phyloP scores from a whole-genome alignment of 2,113 vertebrate species.

The Chaetorhynchus papuensis region DNA sequence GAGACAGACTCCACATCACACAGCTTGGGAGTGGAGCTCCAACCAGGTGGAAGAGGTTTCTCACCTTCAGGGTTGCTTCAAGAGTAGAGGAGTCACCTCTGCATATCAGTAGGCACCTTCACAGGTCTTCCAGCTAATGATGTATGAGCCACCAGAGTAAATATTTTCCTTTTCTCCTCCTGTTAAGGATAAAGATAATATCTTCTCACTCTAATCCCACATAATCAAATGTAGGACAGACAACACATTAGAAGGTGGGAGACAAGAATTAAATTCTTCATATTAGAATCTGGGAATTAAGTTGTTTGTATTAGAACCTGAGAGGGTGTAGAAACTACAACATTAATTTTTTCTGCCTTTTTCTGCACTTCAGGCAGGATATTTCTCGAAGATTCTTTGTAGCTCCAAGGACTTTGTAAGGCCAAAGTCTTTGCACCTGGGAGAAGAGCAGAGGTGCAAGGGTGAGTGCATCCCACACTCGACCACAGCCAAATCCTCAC shows the following conservation, averaged over 20 bases:
- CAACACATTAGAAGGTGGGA: not conserved
- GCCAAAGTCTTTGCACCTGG: not conserved
- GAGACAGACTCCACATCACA: no score
- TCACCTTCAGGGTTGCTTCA: not conserved
- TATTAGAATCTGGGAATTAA: not conserved
- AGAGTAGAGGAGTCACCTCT: not conserved
- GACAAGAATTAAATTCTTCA: not conserved
- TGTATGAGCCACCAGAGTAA: not conserved
- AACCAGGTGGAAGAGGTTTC: not conserved
- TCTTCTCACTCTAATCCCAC: not conserved
- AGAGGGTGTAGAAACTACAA: not conserved
- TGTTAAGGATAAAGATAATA: not conserved
- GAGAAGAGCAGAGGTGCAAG: not conserved
- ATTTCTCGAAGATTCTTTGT: not conserved
- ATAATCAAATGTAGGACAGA: not conserved
- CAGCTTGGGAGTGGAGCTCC: not conserved
- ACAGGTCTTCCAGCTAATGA: not conserved
- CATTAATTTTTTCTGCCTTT: not conserved
- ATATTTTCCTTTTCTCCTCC: conserved; percentile 10
- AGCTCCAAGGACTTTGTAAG: not conserved
- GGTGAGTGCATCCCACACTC: no score
- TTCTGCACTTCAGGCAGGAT: not conserved
- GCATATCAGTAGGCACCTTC: conserved; percentile 21
- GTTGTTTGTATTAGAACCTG: not conserved
- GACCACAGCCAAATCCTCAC: not conserved